Conservation (phyloP, 2,797 vertebrate species). For the Centroberyx gerrardi region DNA sequence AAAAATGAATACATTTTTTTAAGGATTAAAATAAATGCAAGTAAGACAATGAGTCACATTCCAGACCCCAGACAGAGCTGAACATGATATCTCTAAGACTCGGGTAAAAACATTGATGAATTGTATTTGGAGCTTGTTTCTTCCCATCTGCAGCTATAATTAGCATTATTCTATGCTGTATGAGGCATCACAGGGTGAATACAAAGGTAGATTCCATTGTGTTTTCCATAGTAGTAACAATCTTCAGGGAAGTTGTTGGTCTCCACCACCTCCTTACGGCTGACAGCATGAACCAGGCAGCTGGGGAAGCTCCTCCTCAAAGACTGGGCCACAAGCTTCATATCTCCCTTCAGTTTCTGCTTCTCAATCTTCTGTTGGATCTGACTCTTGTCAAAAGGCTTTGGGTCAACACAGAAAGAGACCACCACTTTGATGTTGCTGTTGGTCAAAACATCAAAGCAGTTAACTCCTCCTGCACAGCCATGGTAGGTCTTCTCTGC, state of each 20-base stretch:
- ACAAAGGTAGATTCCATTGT: conserved; percentile 82
- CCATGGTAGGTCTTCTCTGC: conserved; percentile 86
- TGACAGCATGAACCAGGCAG: conserved; percentile 85
- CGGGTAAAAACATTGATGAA: conserved; percentile 46
- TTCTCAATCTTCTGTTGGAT: conserved; percentile 82
- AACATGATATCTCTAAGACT: conserved; percentile 43
- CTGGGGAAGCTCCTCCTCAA: conserved; percentile 79
- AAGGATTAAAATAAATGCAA: conserved; percentile 14
- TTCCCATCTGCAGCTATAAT: neutral
- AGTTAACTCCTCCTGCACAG: conserved; percentile 77
- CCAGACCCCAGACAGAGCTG: conserved; percentile 34
- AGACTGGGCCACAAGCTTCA: conserved; percentile 80
- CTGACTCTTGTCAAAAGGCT: conserved; percentile 79
- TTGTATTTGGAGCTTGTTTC: conserved; percentile 5
- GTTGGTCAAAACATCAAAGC: conserved; percentile 83
- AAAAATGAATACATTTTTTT: conserved; percentile 2
- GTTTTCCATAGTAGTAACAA: conserved; percentile 83
- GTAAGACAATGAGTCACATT: conserved; percentile 22
- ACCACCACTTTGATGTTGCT: conserved; percentile 84
- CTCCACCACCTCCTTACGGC: conserved; percentile 85
- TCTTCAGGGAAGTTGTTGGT: conserved; percentile 86
- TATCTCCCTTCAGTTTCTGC: conserved; percentile 82
- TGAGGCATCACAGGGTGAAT: conserved; percentile 82
- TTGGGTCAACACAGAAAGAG: conserved; percentile 83
- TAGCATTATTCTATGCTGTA: neutral